Evolutionary conservation across 1,140 invertebrate species (phyloP), one percentile per base, ranked within the genome.

Genomic region (Potamilus streckersoni): DNA sequence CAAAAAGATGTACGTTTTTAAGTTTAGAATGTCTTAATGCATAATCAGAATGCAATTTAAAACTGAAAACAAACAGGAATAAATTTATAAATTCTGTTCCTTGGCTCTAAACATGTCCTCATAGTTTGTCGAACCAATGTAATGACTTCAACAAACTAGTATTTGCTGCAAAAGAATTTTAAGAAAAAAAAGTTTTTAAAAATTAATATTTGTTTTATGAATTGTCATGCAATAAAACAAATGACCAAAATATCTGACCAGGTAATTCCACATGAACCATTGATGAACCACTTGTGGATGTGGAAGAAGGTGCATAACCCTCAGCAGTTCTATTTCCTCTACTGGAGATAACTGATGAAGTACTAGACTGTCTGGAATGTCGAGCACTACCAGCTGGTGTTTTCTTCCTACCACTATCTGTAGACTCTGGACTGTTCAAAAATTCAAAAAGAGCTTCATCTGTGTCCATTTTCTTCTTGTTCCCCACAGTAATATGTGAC

Each of bases 391-490:
- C 84, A 4, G 73, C 74, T 38, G 85, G 82, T 57, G 85, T 85
- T 12, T n/a, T 74, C 49, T 81, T 80, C 58, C 80, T 82, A 60
- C 72, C 38, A 55, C 62, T 17, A 15, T 87, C 83, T 27, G 80
- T 58, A n/a, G 84, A 76, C 23, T 88, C 86, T 69, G 81, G 83
- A 69, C 87, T 88, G 76, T 91, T 91, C 14, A 91, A 78, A 84
- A 90, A 91, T 69, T 91, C 87, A 84, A 91, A 89, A 60, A 91
- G 79, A 19, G 90, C 90, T 71, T 89, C 89, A 79, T 93, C 86
- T 87, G 91, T 77, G 93, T 86, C 83, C 27, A 84, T 73, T 78
- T 84, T 86, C 71, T 85, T 86, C 65, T 85, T 86, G 0, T 70
- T 49, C 12, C 59, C 31, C 31, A 17, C 27, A 14, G 59, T 64